phyloP scores from a whole-genome alignment of 2,888 invertebrate genomes.

The Xanthostigma xanthostigma region DNA sequence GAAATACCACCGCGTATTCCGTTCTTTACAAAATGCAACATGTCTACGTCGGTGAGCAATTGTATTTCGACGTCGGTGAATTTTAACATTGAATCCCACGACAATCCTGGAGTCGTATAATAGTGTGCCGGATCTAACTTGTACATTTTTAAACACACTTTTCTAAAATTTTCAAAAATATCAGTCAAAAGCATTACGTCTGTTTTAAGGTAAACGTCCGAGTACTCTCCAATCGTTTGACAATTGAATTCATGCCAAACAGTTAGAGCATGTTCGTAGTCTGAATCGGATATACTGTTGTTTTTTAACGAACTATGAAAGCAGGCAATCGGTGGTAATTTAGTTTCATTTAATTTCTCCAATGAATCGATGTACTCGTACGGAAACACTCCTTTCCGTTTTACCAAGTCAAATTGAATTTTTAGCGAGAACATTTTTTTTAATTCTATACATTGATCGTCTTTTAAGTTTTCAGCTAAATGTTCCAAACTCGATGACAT shows the following conservation, averaged over 20 bases:
- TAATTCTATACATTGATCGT: too few relatives aligned
- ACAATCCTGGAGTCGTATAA: conserved; percentile 8
- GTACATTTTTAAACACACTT: conserved; percentile 8
- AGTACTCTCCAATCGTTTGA: conserved; percentile 10
- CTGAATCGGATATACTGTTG: conserved; percentile 5
- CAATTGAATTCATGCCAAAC: conserved; percentile 11
- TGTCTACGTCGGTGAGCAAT: conserved; percentile 4
- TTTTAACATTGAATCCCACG: conserved; percentile 10
- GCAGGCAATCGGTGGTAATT: conserved; percentile 8
- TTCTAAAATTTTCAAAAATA: conserved; percentile 11
- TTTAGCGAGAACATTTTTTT: too few relatives aligned
- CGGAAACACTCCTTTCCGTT: neutral
- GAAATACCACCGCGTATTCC: neutral
- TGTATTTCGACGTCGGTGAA: conserved; percentile 7
- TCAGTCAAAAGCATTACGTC: conserved; percentile 11
- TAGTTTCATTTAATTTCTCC: conserved; percentile 10
- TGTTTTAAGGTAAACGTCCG: conserved; percentile 6
- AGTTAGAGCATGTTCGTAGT: conserved; percentile 11
- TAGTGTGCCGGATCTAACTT: conserved; percentile 8
- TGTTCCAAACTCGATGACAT: too few relatives aligned
- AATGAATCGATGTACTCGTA: neutral
- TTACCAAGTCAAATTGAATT: too few relatives aligned
- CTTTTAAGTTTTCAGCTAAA: too few relatives aligned
- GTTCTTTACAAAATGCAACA: neutral
- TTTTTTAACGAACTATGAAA: conserved; percentile 9